Evolutionary conservation across 1,140 invertebrate genomes (phyloP).

Genomic region (Drosophila willistoni): DNA sequence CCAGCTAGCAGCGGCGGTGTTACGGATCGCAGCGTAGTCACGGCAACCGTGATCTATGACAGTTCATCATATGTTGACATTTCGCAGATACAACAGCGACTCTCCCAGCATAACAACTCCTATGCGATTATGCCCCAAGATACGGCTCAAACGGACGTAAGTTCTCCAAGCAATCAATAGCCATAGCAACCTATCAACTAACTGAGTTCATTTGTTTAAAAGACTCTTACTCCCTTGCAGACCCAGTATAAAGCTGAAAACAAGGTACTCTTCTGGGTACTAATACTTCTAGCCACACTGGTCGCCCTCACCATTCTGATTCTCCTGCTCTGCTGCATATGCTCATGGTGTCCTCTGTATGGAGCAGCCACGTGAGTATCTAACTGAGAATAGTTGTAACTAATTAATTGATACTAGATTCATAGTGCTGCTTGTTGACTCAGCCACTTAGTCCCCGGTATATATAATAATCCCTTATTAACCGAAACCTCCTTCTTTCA

Average conservation of each 20-base stretch:
- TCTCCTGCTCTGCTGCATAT: slow-evolving; percentile 91
- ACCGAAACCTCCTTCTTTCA: neutral
- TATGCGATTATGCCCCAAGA: slow-evolving; percentile 80
- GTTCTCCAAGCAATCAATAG: slow-evolving; percentile 24
- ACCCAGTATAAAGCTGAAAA: slow-evolving; percentile 89
- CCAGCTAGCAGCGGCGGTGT: slow-evolving; percentile 49
- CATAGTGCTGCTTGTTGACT: slow-evolving; percentile 42
- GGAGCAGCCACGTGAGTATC: slow-evolving; percentile 87
- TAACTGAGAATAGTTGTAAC: neutral
- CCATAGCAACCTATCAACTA: slow-evolving; percentile 3
- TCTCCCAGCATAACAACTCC: slow-evolving; percentile 84
- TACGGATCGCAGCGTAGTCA: slow-evolving; percentile 88
- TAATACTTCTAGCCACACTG: slow-evolving; percentile 89
- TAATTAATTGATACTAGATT: neutral
- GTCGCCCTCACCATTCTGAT: slow-evolving; percentile 88
- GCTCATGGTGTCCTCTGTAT: slow-evolving; percentile 91
- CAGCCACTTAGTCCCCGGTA: slow-evolving; percentile 45
- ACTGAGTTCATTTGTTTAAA: slow-evolving; percentile 43
- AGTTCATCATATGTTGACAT: slow-evolving; percentile 88
- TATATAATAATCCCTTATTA: neutral
- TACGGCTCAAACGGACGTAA: slow-evolving; percentile 67
- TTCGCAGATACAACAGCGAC: slow-evolving; percentile 86
- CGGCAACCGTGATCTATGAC: slow-evolving; percentile 88
- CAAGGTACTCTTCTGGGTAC: slow-evolving; percentile 89
- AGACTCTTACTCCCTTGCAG: slow-evolving; percentile 84